Evolutionary conservation across 64 coral and sea anemone species (phyloP), one percentile per base, ranked within the genome.

Genomic region (Montipora sp.): DNA sequence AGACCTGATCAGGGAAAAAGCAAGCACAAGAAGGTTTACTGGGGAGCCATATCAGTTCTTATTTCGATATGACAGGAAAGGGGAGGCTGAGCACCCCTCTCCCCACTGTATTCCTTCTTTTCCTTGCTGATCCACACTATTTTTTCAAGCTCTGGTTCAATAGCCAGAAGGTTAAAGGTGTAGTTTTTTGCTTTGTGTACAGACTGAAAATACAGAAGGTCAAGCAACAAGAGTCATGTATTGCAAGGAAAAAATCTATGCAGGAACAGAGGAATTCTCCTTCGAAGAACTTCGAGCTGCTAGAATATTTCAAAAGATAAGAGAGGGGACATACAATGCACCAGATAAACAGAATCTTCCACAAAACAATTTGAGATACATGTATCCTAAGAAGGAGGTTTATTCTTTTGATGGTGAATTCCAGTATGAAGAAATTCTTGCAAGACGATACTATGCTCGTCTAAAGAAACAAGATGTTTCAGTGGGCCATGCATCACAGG

Each of bases 301-400:
- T 45, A 80, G 94, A 51, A 89, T 94, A 16, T 77, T 91, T 65
- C 74, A 92, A 15, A 46, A 23, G 15, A 58, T 96, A 68, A 92
- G 45, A 72, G 94, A 90, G 14, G 77, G 70, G 24, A 80, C 82
- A 14, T 72, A 71, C 8, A 8, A 3, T 46, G 16, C 82, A 85
- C 27, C 63, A 70, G 46, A 18, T 13, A 27, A 44, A 12, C 80
- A 73, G 2, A 27, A 6, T 4, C 47, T 61, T 20, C 80, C 55
- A 12, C 55, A 83, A 66, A 90, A 89, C 12, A 50, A 93, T 70
- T 88, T 87, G 5, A 74, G 82, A 73, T 81, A 79, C 51, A 94
- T 96, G 94, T 99, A 99, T n/a, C 96, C 94, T 22, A 99, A 99
- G 60, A 60, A 87, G 59, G 94, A 99, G 63, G 94, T 99, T 0